phyloP scores from a whole-genome alignment of 2,113 vertebrate genomes.

The Alligator mississippiensis region DNA sequence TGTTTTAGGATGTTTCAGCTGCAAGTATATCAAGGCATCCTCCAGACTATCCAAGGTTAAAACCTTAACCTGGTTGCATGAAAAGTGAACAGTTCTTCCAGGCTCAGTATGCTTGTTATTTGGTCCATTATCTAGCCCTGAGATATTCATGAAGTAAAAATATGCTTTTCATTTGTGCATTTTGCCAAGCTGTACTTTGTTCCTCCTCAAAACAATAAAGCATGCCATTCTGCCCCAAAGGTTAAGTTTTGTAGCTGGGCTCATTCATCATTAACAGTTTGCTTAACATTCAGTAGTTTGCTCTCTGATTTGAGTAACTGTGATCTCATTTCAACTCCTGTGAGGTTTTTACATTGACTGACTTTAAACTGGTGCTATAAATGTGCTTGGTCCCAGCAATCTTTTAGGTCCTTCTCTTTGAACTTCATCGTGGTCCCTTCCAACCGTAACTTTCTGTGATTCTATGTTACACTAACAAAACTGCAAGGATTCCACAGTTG shows the following conservation, averaged over 20 bases:
- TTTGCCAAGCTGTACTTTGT: background rate
- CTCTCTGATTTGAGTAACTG: accelerated
- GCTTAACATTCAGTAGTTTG: background rate
- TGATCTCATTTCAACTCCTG: background rate
- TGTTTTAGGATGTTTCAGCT: background rate
- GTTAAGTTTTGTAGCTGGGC: background rate
- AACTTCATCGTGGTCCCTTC: background rate
- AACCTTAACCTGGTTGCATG: background rate
- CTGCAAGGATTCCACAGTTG: background rate
- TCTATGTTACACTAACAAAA: background rate
- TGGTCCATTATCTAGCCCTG: accelerated
- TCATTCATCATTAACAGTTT: background rate
- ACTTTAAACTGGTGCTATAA: background rate
- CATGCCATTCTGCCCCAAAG: background rate
- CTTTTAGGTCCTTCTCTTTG: background rate
- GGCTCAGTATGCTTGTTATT: background rate
- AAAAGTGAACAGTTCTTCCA: background rate
- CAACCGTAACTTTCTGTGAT: background rate
- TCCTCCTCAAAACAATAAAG: background rate
- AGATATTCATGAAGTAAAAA: background rate
- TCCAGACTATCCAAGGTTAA: background rate
- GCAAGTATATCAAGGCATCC: background rate
- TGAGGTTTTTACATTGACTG: accelerated
- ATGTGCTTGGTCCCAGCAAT: background rate
- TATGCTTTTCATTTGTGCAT: background rate